Base-by-base conservation (phyloP, 2,113 vertebrate species). In the Panthera uncia region DNA sequence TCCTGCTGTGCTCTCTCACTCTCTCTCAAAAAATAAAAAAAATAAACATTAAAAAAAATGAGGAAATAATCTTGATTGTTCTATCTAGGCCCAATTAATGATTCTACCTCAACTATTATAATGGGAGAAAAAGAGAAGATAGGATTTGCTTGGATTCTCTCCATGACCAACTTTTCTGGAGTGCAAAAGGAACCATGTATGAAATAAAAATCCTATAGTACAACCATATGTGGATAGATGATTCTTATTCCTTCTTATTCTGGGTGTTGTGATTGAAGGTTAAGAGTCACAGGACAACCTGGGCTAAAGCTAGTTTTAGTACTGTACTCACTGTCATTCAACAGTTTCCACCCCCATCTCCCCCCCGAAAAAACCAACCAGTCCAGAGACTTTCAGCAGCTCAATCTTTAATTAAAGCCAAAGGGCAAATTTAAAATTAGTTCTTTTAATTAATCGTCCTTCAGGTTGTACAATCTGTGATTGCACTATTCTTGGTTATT, bases 321-420 rank as follows among this genome's bases (percentile, higher is more conserved):
- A 82, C 45, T 66, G 41, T 66, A 55, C 10, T 95, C 85, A 73
- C 69, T 93, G 65, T 84, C 21, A 84, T 86, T 71, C 52, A 48
- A 88, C 1, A 55, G 45, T 45, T 45, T 45, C 45, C 45, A 45
- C 45, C 45, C 45, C 45, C 45, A 45, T 45, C 45, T 45, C 45
- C 45, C 45, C 45, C 45, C 7, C 1, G 1, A 45, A 45, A 45
- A 45, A 45, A 9, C 45, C 45, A 45, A 45, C 45, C 8, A 57
- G 18, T 55, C 15, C 45, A 89, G 93, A 96, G 89, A 95, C 33
- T 94, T 97, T 65, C 52, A 95, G n/a, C 38, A 91, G 86, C 66
- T 95, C 80, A 68, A 89, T 73, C 41, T 96, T 97, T 97, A 97
- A 97, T 97, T 93, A 95, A 97, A 97, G 63, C 65, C 93, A 96